Percentiles rank a stretch among this genome's conserved stretches.
Evolutionary conservation across 1,140 invertebrate genomes (phyloP).

Genomic region (Panagrolaimus sp.): DNA sequence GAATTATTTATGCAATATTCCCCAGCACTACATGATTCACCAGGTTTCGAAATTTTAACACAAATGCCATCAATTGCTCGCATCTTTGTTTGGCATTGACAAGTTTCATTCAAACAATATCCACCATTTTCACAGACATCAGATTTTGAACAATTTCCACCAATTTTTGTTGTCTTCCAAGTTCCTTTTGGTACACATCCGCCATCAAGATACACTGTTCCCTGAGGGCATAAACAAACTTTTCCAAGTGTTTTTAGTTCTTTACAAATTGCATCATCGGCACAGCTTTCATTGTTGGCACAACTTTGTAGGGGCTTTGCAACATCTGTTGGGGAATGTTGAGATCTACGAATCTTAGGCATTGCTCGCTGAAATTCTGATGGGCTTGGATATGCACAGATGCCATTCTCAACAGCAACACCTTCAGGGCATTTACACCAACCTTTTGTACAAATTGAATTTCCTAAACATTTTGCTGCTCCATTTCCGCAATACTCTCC

Average conservation of each 20-base stretch:
- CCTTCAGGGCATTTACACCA: slow-evolving; percentile 49
- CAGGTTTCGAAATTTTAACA: slow-evolving; percentile 25
- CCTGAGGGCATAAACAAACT: slow-evolving; percentile 36
- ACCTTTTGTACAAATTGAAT: slow-evolving; percentile 35
- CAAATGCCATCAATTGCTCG: slow-evolving; percentile 31
- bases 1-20: slow-evolving; percentile 35
- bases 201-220: slow-evolving; percentile 30
- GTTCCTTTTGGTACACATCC: slow-evolving; percentile 26
- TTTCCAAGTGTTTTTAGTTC: slow-evolving; percentile 5
- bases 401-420: slow-evolving; percentile 34
- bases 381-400: slow-evolving; percentile 24
- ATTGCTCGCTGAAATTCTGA: neutral
- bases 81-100: slow-evolving; percentile 24
- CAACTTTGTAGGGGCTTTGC: slow-evolving; percentile 29
- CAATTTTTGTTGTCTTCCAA: slow-evolving; percentile 23
- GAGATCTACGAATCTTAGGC: neutral
- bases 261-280: slow-evolving; percentile 28
- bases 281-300: slow-evolving; percentile 23
- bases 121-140: slow-evolving; percentile 42
- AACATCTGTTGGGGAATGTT: neutral
- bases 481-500: slow-evolving; percentile 24
- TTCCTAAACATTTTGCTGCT: slow-evolving; percentile 40
- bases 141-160: slow-evolving; percentile 28
- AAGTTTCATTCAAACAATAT: slow-evolving; percentile 31
- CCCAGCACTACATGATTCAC: slow-evolving; percentile 33